A percentile compares a stretch with the other conserved stretches of the same genome.
These are phyloP conservation scores for Microtus pennsylvanicus DNA, from an alignment of 2,113 vertebrate species.

Conservation along the genomic window DNA sequence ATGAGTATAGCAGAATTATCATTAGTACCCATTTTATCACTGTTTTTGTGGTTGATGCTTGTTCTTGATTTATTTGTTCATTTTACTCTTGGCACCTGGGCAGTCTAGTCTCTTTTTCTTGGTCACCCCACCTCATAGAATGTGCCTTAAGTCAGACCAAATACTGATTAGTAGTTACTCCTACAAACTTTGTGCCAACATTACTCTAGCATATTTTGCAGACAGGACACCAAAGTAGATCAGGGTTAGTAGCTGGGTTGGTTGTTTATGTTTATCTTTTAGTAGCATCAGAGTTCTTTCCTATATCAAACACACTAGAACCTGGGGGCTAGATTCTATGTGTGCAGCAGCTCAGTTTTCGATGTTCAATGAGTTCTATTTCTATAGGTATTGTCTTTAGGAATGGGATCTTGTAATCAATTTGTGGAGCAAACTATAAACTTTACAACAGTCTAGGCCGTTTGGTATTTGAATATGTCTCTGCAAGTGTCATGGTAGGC, in stretches of 20 bases:
- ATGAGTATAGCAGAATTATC: not conserved
- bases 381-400: not conserved
- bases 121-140: not conserved
- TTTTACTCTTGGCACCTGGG: not conserved
- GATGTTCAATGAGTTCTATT: not conserved
- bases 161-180: not conserved
- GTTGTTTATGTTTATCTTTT: not conserved
- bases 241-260: not conserved
- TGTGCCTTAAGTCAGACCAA: not conserved
- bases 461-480: not conserved
- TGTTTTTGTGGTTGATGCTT: not conserved
- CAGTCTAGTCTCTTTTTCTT: not conserved
- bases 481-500: no score
- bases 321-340: not conserved
- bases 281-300: not conserved
- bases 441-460: not conserved
- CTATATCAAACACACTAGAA: not conserved
- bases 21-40: not conserved
- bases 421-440: not conserved
- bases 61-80: not conserved
- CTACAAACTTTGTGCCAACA: not conserved
- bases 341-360: not conserved
- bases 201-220: not conserved
- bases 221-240: not conserved
- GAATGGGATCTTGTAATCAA: not conserved